Evolutionary conservation across 2,888 invertebrate species (phyloP).

Genomic region (Monochamus alternatus): DNA sequence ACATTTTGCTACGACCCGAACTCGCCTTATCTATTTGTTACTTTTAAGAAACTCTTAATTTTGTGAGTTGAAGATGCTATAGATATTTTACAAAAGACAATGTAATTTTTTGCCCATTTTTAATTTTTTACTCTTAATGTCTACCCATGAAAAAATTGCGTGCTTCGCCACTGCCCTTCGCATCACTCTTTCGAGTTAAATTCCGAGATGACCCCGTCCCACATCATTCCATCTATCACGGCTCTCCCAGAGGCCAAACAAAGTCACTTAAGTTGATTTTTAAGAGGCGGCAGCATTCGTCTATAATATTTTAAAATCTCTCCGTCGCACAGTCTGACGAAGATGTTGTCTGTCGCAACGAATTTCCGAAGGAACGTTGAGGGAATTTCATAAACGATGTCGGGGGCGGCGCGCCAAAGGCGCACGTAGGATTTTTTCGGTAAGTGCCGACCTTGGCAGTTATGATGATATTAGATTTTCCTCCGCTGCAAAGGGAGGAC

Average conservation of each 20-base stretch:
- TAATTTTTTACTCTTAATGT: too few species aligned
- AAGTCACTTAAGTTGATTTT: constrained; percentile 43
- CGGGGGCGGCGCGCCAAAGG: too few species aligned
- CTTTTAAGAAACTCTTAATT: too few species aligned
- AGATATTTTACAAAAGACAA: too few species aligned
- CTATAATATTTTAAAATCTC: constrained; percentile 46
- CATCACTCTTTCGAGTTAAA: too few species aligned
- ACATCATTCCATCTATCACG: constrained; percentile 27
- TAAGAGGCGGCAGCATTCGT: constrained; percentile 33
- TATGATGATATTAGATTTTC: constrained; percentile 9
- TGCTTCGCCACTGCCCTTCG: too few species aligned
- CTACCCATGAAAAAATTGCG: too few species aligned
- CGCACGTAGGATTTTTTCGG: neutral
- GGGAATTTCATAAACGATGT: constrained; percentile 39
- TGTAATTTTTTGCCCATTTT: too few species aligned
- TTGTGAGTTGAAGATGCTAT: too few species aligned
- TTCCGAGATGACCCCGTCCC: neutral
- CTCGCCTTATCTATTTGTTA: too few species aligned
- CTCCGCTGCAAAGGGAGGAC: neutral
- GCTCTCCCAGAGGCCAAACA: constrained; percentile 15
- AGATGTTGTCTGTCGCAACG: constrained; percentile 42
- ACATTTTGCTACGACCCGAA: too few species aligned
- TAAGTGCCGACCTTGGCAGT: constrained; percentile 11
- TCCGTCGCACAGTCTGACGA: constrained; percentile 45
- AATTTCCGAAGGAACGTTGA: constrained; percentile 37